Evolutionary conservation across 2,888 invertebrate genomes (phyloP).

Genomic region (Toxonevra muliebris): DNA sequence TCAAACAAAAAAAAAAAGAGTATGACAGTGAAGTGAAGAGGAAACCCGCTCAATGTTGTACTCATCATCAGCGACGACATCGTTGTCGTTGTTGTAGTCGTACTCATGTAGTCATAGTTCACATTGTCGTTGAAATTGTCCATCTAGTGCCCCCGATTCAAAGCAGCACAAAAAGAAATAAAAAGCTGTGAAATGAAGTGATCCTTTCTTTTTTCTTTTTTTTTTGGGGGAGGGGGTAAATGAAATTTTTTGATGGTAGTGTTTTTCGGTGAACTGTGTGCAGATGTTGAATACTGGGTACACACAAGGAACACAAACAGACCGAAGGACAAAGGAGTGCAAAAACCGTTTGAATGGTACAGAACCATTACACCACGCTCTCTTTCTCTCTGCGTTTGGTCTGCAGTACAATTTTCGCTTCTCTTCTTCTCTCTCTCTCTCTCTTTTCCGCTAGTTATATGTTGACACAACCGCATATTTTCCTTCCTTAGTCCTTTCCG

Average conservation of each 20-base stretch:
- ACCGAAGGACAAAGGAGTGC: background rate
- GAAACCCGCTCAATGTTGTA: background rate
- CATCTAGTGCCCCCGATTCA: background rate
- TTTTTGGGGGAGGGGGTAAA: background rate
- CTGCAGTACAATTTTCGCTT: background rate
- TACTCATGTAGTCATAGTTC: background rate
- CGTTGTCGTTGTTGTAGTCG: too few species aligned
- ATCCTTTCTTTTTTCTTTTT: conserved; percentile 45
- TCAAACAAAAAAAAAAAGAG: background rate
- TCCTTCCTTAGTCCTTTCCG: conserved; percentile 6
- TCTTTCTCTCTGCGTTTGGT: conserved; percentile 1
- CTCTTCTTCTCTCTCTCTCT: background rate
- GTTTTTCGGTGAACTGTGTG: background rate
- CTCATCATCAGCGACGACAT: too few species aligned
- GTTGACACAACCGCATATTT: conserved; percentile 25
- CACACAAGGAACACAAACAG: background rate
- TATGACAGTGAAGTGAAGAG: background rate
- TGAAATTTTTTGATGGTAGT: background rate
- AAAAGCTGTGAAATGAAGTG: conserved; percentile 41
- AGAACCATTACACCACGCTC: background rate
- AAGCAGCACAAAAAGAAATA: conserved; percentile 3
- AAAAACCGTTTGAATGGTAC: background rate
- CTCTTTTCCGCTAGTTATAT: conserved; percentile 2
- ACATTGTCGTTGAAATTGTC: background rate
- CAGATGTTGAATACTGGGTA: background rate